A percentile compares a stretch with the other conserved stretches of the same genome.
phyloP scores from a whole-genome alignment of 2,797 vertebrate genomes.

The Setipinna tenuifilis region DNA sequence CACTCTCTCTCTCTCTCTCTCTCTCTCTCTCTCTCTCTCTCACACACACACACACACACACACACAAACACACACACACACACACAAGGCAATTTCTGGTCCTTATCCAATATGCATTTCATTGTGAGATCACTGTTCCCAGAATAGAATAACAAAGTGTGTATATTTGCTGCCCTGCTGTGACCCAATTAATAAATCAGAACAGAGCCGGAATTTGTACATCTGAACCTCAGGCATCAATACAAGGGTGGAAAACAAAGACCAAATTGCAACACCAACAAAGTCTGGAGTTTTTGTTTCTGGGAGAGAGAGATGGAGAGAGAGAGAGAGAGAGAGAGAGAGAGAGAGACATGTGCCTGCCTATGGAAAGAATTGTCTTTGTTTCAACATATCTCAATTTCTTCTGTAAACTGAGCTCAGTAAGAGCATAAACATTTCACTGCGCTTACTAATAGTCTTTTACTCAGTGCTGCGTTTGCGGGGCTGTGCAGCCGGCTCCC shows the following conservation, averaged over 20 bases:
- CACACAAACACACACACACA: background rate
- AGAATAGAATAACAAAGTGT: slow-evolving; percentile 8
- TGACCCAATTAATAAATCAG: slow-evolving; percentile 18
- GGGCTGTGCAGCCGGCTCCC: background rate
- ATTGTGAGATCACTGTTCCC: background rate
- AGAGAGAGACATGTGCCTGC: slow-evolving; percentile 24
- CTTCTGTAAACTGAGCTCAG: slow-evolving; percentile 57
- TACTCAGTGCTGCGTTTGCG: slow-evolving; percentile 12
- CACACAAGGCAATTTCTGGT: background rate
- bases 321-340: background rate
- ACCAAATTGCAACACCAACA: slow-evolving; percentile 15
- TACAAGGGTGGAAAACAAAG: background rate
- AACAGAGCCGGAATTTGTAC: no score
- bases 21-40: no score
- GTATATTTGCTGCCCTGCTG: background rate
- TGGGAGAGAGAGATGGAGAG: background rate
- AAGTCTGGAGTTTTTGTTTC: background rate
- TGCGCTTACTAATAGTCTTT: slow-evolving; percentile 49
- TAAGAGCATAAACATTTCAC: slow-evolving; percentile 61
- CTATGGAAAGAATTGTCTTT: slow-evolving; percentile 54
- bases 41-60: background rate
- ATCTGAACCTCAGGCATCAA: background rate
- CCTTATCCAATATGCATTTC: background rate
- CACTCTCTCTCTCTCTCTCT: background rate
- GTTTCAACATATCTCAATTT: slow-evolving; percentile 48